Evolutionary conservation across 2,113 vertebrate species (phyloP), one percentile per base, ranked within the genome.

Genomic region (Notothenia rossii): DNA sequence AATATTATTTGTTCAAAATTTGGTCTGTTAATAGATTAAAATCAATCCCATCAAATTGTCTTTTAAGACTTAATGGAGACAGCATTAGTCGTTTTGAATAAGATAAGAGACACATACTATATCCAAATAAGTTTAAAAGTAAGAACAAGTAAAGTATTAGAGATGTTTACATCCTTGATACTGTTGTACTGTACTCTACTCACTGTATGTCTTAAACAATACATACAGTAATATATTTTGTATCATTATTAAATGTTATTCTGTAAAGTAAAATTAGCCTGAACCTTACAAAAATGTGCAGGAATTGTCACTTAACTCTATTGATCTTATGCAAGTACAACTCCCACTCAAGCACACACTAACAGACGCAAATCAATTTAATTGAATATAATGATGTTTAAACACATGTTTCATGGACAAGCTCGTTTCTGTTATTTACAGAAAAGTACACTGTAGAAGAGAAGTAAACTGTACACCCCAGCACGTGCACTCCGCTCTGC

Each of bases 31-130:
- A 29, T 29, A 29, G 29, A 29, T 29, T 29, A 7, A 60, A 40
- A 3, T 59, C 25, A 1, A 64, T 55, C 22, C 29, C 9, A 75
- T 58, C 5, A 58, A 50, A 50, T 18, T 53, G 9, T 53, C 33
- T 43, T 43, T 68, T n/a, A 4, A 51, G 3, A 10, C 60, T 54
- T 46, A 49, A 40, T 51, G 1, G 67, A 40, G 7, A 25, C 10
- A 43, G 10, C 17, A 17, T 61, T 61, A 45, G 50, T 48, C 29
- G 50, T 66, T 64, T 74, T 58, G 43, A 46, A 77, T 77, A 17
- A 33, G 33, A 53, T 45, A 13, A 58, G 40, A 53, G 40, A 65
- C 7, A 58, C 46, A 45, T 33, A 60, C 22, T 36, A 33, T 7
- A 25, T 59, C 4, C 49, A 48, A n/a, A 45, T 5, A n/a, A 56